These are phyloP conservation scores for Crocodylus rhombifer DNA, from an alignment of 2,797 vertebrate species.

Conservation along the genomic window DNA sequence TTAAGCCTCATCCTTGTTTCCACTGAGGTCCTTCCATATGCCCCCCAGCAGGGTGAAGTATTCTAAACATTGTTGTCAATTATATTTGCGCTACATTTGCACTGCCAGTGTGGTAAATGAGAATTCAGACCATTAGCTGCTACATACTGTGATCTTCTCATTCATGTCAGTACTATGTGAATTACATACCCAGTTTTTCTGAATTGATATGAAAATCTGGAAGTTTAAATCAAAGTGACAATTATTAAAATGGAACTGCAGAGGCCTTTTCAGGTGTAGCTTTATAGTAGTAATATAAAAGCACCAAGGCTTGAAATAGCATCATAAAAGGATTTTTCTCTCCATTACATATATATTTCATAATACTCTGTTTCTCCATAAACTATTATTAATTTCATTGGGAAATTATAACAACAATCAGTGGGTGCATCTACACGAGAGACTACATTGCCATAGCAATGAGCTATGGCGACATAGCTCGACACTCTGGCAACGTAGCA, in stretches of 20 bases:
- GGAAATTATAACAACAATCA: not conserved
- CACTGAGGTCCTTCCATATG: not conserved
- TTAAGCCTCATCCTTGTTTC: not conserved
- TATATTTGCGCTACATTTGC: not conserved
- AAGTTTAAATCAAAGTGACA: not conserved
- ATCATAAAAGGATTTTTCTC: not conserved
- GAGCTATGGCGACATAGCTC: too few relatives aligned
- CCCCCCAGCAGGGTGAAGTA: not conserved
- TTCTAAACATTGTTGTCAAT: not conserved
- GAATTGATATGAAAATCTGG: not conserved
- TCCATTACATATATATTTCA: not conserved
- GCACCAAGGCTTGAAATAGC: not conserved
- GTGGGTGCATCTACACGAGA: not conserved
- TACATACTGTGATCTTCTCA: not conserved
- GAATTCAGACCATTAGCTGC: not conserved
- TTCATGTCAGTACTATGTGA: not conserved
- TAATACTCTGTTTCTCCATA: too few relatives aligned
- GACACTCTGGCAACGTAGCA: too few relatives aligned
- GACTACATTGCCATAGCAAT: not conserved
- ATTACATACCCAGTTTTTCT: not conserved
- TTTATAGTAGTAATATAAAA: not conserved
- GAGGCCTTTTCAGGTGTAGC: fast-evolving
- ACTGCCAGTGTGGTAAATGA: not conserved
- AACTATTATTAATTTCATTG: not conserved
- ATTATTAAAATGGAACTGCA: not conserved